A percentile compares a stretch with the other conserved stretches of the same genome.
phyloP scores from a whole-genome alignment of 2,113 vertebrate species.

The Lophura nycthemera region DNA sequence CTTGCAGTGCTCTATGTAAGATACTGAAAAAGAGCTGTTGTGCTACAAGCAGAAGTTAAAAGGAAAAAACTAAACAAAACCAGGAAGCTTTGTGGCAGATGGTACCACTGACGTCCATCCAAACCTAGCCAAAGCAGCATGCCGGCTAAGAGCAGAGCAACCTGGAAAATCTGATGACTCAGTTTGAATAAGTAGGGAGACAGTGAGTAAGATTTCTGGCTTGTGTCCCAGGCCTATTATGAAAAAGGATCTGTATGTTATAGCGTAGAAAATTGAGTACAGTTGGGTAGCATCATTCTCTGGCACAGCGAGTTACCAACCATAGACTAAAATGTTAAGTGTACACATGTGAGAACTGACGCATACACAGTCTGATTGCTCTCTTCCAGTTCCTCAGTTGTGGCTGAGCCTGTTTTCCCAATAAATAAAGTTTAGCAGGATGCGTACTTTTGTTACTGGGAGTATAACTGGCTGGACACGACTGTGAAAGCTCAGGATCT shows the following conservation, averaged over 20 bases:
- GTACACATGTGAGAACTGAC: background rate
- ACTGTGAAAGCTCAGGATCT: background rate
- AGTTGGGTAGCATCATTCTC: conserved; percentile 7
- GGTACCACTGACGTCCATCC: conserved; percentile 16
- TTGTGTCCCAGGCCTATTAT: background rate
- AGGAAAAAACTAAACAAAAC: background rate
- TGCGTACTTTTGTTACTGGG: background rate
- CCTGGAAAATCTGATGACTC: conserved; percentile 53
- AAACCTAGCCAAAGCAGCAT: conserved; percentile 34
- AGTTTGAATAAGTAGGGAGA: conserved; percentile 22
- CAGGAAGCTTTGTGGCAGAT: conserved; percentile 15
- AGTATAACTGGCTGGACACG: background rate
- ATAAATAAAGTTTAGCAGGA: background rate
- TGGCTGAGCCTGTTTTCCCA: background rate
- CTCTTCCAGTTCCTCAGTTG: background rate
- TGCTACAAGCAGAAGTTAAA: background rate
- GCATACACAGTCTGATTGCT: background rate
- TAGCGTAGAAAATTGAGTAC: conserved; percentile 24
- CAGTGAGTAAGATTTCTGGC: conserved; percentile 45
- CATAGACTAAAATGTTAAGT: background rate
- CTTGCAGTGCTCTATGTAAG: background rate
- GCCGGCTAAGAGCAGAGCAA: conserved; percentile 32
- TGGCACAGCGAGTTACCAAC: background rate
- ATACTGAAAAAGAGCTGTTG: conserved; percentile 51
- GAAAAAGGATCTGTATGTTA: conserved; percentile 24